Conservation (phyloP, 2,113 vertebrate species). For the Crypturellus undulatus region DNA sequence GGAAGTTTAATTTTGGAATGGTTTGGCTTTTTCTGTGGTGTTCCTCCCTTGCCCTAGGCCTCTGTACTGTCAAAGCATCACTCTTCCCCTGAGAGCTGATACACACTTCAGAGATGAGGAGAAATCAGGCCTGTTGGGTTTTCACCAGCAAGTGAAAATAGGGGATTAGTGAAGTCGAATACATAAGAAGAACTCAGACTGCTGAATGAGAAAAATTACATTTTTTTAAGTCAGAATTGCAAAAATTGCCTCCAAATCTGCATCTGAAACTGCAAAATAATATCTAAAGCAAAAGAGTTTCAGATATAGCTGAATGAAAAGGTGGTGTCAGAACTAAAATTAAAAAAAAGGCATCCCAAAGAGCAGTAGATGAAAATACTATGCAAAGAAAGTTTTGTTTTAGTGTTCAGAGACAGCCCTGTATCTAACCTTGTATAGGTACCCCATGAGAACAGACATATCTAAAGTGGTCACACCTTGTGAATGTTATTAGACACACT, state of each 20-base stretch:
- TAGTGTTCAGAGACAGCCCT: not conserved
- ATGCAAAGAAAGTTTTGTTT: not conserved
- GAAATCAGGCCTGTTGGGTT: not conserved
- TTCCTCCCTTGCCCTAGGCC: not conserved
- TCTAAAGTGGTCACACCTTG: not conserved
- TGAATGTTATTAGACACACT: not conserved
- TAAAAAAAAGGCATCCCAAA: not conserved
- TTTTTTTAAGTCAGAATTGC: not conserved
- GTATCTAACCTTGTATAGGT: not conserved
- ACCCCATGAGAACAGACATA: not conserved
- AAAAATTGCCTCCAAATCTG: not conserved
- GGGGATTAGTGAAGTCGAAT: not conserved
- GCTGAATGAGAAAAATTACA: not conserved
- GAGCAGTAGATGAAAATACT: not conserved
- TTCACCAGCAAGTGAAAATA: not conserved
- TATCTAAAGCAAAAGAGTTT: not conserved
- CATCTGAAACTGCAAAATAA: not conserved
- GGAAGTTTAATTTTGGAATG: not conserved
- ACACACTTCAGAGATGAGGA: not conserved
- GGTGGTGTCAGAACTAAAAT: not conserved
- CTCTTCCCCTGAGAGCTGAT: not conserved
- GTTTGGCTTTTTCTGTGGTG: rapidly evolving
- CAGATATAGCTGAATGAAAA: not conserved
- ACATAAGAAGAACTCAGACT: not conserved
- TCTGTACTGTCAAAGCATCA: not conserved